Base-by-base conservation (phyloP, 2,888 invertebrate species). In the Periphyllus acericola region DNA sequence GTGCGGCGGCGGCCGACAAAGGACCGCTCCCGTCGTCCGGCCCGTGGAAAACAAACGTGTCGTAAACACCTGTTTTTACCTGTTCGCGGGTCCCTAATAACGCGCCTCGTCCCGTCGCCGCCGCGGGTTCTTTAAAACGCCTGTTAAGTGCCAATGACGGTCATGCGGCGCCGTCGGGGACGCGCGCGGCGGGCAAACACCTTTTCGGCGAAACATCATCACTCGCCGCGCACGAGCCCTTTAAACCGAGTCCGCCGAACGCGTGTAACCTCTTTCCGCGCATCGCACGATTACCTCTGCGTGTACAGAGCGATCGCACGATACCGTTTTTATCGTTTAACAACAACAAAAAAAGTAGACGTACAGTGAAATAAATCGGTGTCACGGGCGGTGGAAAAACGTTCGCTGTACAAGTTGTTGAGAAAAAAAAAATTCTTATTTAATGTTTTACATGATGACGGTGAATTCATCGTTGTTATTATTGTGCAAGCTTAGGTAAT, bases 11-110 rank as follows among this genome's bases (percentile, higher is more conserved):
- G 66, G 71, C 68, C 40, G 60, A 87, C 72, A 81, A 74, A 87
- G 32, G 79, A 11, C 46, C 25, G 83, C 71, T 0, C 32, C 46
- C 19, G 14, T 29, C 29, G 84, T 52, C 78, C 71, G 55, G 29
- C 34, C 74, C 74, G 81, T 87, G 87, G 79, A 87, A 87, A 87
- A 87, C 80, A 87, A 86, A 80, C 79, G 86, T 87, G 87, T 87
- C 87, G 80, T 87, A 81, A 81, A 87, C 87, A 87, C 87, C 80
- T 87, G 87, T 80, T 87, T 81, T 74, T 75, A 87, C 80, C 79
- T 87, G 79, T 83, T 87, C 76, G 46, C 81, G 32, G 72, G 66
- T 72, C 85, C 80, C 66, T 66, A 85, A 79, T 32, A 75, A 82
- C 76, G 25, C 19, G 6, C 36, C 46, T 14, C 60, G 40, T 36